phyloP scores from a whole-genome alignment of 2,888 invertebrate species.

The Scaptomyza polygonia region DNA sequence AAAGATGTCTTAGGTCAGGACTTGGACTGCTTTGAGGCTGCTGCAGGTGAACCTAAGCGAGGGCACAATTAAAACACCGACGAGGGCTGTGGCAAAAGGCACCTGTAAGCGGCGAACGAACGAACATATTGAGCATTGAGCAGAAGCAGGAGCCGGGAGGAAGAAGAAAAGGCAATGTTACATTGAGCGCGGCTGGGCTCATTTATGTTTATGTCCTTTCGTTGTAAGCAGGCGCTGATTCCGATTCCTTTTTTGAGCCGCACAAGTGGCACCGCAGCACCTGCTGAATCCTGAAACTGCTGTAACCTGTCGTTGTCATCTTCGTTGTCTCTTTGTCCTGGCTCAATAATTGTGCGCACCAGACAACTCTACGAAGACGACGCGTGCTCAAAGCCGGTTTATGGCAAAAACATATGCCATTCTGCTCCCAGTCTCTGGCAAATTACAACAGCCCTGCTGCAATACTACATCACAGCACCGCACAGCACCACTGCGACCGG shows the following conservation, averaged over 20 bases:
- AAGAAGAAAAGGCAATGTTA: slow-evolving; percentile 60
- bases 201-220: slow-evolving; percentile 80
- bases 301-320: slow-evolving; percentile 73
- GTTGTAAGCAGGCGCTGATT: slow-evolving; percentile 76
- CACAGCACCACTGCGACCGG: slow-evolving; percentile 1
- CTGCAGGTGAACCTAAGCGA: slow-evolving; percentile 69
- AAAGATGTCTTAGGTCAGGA: slow-evolving; percentile 82
- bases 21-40: slow-evolving; percentile 36
- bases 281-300: slow-evolving; percentile 72
- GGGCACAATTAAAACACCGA: slow-evolving; percentile 72
- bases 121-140: background rate
- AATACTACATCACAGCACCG: slow-evolving; percentile 16
- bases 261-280: slow-evolving; percentile 67
- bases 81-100: slow-evolving; percentile 66
- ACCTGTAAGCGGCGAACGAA: slow-evolving; percentile 61
- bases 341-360: slow-evolving; percentile 74
- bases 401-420: slow-evolving; percentile 68
- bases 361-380: slow-evolving; percentile 49
- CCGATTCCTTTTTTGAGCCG: slow-evolving; percentile 69
- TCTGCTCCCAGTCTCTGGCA: slow-evolving; percentile 39
- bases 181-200: slow-evolving; percentile 70
- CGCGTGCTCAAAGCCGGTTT: slow-evolving; percentile 79
- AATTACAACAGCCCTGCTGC: slow-evolving; percentile 64
- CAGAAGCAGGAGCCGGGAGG: slow-evolving; percentile 24
- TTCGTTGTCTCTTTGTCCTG: slow-evolving; percentile 43